Conservation (phyloP, 37 sponge, comb jelly and placozoan genomes). For the Aphrocallistes beatrix region DNA sequence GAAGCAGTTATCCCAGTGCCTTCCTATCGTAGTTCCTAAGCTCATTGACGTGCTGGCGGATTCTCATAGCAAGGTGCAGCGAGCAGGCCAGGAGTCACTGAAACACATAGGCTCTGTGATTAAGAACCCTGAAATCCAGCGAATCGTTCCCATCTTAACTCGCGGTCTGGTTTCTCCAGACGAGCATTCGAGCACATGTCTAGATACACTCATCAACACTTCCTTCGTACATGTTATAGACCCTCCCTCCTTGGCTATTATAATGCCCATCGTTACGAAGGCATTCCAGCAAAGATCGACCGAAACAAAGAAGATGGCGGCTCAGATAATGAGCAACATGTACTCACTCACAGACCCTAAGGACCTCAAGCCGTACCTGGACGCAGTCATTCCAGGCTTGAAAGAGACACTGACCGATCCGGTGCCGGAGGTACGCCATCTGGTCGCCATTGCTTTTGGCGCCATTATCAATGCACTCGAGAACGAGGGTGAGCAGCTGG, state of each 20-base stretch:
- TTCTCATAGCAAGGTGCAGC: constrained; percentile 94
- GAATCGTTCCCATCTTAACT: constrained; percentile 65
- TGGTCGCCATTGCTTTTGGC: not conserved
- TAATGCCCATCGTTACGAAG: constrained; percentile 81
- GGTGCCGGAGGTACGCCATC: constrained; percentile 70
- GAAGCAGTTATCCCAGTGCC: constrained; percentile 93
- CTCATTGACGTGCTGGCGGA: constrained; percentile 83
- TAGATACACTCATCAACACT: constrained; percentile 75
- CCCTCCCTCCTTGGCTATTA: constrained; percentile 94
- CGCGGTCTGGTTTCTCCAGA: constrained; percentile 66
- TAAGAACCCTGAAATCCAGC: constrained; percentile 96
- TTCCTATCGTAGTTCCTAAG: constrained; percentile 84
- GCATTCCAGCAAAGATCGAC: constrained; percentile 78
- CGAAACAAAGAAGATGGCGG: constrained; percentile 91
- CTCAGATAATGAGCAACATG: constrained; percentile 93
- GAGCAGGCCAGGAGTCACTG: constrained; percentile 68
- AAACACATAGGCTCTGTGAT: constrained; percentile 97
- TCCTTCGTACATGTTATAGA: constrained; percentile 92
- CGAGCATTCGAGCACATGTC: constrained; percentile 52
- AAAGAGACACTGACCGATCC: constrained; percentile 86
- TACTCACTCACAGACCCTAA: constrained; percentile 83
- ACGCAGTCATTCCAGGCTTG: constrained; percentile 77
- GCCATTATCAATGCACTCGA: constrained; percentile 68
- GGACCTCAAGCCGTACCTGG: constrained; percentile 83
- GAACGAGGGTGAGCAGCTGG: constrained; percentile 49